Base-by-base conservation (phyloP, 1,140 invertebrate species). In the Araneus ventricosus region DNA sequence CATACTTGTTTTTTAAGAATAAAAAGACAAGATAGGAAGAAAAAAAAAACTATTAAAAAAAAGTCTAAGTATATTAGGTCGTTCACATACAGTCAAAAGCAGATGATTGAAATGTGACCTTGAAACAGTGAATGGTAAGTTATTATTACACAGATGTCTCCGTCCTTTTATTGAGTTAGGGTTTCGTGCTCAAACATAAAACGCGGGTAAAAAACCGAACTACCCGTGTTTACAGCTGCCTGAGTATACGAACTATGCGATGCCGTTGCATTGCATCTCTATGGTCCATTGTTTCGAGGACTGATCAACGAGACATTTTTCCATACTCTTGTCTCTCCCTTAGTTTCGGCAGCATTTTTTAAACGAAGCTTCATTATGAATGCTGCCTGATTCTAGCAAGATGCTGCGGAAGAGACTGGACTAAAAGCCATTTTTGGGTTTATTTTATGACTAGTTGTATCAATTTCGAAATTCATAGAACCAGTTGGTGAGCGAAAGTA, bases 21-120 rank as follows among this genome's bases (percentile, higher is more conserved):
- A 75, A 75, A 75, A 75, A 34, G 30, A 75, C 70, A 34, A 75
- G 27, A 70, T 85, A 27, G 82, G 27, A 85, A 63, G 10, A 14
- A 82, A 37, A 79, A 41, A 80, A 82, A 82, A n/a, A 82, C 20
- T 82, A 82, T 82, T 41, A 41, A 82, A 90, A 79, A 52, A 90
- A 80, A 22, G 37, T n/a, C 24, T 86, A 67, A 92, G 90, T 92
- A 86, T 45, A 86, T 86, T 86, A 67, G 82, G 90, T 92, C 90
- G 75, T 92, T 92, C 90, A 92, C 90, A 70, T 82, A 87, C 22
- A 45, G 24, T 57, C 61, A 89, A 63, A 39, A 75, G 90, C 90
- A 87, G 84, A 93, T 93, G 91, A 93, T 93, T 93, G 91, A 93
- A 93, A 93, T 61, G 84, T 93, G 91, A 93, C 91, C 91, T 93